Base-by-base conservation (phyloP, 1,140 invertebrate species). In the Achroia grisella region DNA sequence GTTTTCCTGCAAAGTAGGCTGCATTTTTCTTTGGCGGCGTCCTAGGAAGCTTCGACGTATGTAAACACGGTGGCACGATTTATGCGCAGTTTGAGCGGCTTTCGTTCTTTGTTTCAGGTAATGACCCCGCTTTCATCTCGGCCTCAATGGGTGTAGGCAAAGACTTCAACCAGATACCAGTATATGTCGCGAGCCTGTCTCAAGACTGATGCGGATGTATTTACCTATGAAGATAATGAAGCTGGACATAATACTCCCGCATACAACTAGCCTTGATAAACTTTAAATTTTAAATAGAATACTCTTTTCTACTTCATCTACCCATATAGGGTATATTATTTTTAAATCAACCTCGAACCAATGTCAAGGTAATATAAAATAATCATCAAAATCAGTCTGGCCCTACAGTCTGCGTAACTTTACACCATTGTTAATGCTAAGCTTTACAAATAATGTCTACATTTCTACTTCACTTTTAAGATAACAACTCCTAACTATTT, bases 51-150 rank as follows among this genome's bases (percentile, higher is more conserved):
- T 59, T 71, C 56, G 61, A 34, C 62, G 75, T 72, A 54, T 62
- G 78, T 73, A 85, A 85, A 85, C 80, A 85, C 52, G 56, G 58
- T 63, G 58, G 64, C 62, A 59, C 70, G 74, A 82, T 80, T 77
- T 76, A 79, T 74, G 74, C 74, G 61, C 62, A 78, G 70, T 67
- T 74, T 74, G 67, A 79, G 74, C 74, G 64, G 64, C 62, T 69
- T 72, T 71, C 67, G 55, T 69, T 73, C 75, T 83, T 85, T 85
- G 81, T 85, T 70, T 55, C 68, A 77, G 71, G 78, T 85, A 85
- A 85, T 85, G 78, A 82, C 77, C 78, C 61, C 45, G 69, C 78
- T 81, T 85, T 85, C 81, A 85, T 78, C 70, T 32, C 63, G 60
- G 39, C 45, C 57, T 85, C 70, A 81, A 85, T 85, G 71, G 65